A percentile compares a stretch with the other conserved stretches of the same genome.
Evolutionary conservation across 1,140 invertebrate genomes (phyloP).

Genomic region (Pogonognathellus flavescens): DNA sequence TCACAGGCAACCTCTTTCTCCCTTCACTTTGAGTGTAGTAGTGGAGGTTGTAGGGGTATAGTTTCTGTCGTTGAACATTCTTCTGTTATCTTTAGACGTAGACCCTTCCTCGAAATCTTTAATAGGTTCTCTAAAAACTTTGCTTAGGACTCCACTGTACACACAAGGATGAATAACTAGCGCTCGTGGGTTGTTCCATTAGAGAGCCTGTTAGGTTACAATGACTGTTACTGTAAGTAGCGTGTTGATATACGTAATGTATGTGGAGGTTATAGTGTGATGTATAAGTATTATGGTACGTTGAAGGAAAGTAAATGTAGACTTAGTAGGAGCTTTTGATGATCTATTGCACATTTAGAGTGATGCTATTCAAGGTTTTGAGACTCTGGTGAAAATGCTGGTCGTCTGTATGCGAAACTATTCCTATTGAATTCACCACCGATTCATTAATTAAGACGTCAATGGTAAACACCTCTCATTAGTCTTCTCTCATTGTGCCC

Average conservation of each 20-base stretch:
- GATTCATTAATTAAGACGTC: conserved; percentile 65
- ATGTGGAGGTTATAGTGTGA: neutral
- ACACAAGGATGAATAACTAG: conserved; percentile 11
- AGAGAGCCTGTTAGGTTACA: neutral
- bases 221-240: neutral
- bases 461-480: conserved; percentile 62
- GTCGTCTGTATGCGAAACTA: neutral
- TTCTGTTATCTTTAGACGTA: conserved; percentile 6
- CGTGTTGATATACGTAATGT: neutral
- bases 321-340: neutral
- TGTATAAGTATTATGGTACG: too few relatives aligned
- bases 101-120: conserved; percentile 11
- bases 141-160: neutral
- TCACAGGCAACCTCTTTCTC: neutral
- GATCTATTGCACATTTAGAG: conserved; percentile 13
- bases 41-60: neutral
- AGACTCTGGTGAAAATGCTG: neutral
- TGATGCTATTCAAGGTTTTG: conserved; percentile 20
- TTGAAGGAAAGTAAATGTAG: neutral
- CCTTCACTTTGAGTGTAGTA: conserved; percentile 1
- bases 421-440: conserved; percentile 30
- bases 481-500: conserved; percentile 46
- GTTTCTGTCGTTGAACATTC: neutral
- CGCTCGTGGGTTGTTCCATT: neutral
- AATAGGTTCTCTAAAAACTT: neutral